Base-by-base conservation (phyloP, 2,797 vertebrate genomes). In the Peromyscus aztecus region DNA sequence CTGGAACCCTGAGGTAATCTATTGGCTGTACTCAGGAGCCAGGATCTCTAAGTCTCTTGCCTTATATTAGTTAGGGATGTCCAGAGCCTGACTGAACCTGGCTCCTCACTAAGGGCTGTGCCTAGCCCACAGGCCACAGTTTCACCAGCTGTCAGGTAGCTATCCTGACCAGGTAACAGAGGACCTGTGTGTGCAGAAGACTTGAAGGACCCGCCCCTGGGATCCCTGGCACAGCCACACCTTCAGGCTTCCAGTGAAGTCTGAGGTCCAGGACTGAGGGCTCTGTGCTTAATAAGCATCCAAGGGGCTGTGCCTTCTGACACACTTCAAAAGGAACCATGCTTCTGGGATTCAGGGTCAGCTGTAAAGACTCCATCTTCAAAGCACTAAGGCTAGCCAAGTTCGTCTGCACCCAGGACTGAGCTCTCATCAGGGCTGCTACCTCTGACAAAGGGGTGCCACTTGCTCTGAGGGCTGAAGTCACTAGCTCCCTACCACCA, bases 131-230 rank as follows among this genome's bases (percentile, higher is more conserved):
- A 94, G 73, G 46, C 85, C 43, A 43, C 6, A 17, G 11, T 55
- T 29, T 77, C 17, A 16, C 55, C 52, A 43, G 29, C 29, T 2
- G 16, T 14, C 67, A 9, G 16, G 27, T 43, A 37, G 76, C 19
- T 0, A 3, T n/a, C 43, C 86, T 75, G 13, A 0, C 63, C 0
- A 2, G 73, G 69, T 49, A 21, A 31, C 0, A 0, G 40, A 82
- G 61, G 17, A 78, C 83, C 46, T 61, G 8, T 46, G 8, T n/a
- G 14, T 83, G 52, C 46, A 43, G 87, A 63, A 57, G 63, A 34
- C 78, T 52, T 27, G 63, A 2, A 0, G 0, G 29, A 11, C 16
- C 65, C 2, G 0, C 2, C 76, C 6, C 4, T 0, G 27, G 27
- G 29, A 46, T n/a, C 29, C 21, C 65, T 2, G 23, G 31, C 75